Conservation (phyloP, 2,113 vertebrate species). For the Polyodon spathula region DNA sequence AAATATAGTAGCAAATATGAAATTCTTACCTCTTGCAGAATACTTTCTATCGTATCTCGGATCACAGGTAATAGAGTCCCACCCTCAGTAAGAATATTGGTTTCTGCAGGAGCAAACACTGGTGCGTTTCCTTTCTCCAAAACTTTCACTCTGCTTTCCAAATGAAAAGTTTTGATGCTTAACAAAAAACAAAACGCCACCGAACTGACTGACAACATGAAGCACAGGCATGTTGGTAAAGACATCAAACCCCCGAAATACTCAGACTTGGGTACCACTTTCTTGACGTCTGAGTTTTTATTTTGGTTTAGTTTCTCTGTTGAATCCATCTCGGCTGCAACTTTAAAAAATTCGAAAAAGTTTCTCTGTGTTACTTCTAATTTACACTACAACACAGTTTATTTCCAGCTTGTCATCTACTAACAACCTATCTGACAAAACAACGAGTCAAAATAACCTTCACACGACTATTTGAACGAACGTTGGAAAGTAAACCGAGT, state of each 20-base stretch:
- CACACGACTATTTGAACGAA: too few species aligned
- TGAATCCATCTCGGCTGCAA: slow-evolving; percentile 41
- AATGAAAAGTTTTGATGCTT: slow-evolving; percentile 65
- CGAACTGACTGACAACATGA: slow-evolving; percentile 64
- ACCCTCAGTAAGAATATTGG: slow-evolving; percentile 38
- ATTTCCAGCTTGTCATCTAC: too few species aligned
- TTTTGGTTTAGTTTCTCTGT: slow-evolving; percentile 26
- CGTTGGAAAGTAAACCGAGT: too few species aligned
- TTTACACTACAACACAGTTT: too few species aligned
- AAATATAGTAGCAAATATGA: too few species aligned
- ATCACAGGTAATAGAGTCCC: slow-evolving; percentile 56
- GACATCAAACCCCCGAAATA: slow-evolving; percentile 39
- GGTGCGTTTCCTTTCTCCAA: slow-evolving; percentile 58
- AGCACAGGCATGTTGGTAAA: slow-evolving; percentile 48
- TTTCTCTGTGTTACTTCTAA: too few species aligned
- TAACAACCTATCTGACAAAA: too few species aligned
- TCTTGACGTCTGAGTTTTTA: slow-evolving; percentile 31
- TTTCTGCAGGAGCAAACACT: slow-evolving; percentile 28
- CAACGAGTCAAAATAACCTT: too few species aligned
- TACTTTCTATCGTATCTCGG: slow-evolving; percentile 57
- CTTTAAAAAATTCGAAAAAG: slow-evolving; percentile 6
- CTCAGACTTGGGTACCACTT: slow-evolving; percentile 32
- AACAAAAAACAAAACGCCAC: slow-evolving; percentile 71
- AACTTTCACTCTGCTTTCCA: slow-evolving; percentile 66
- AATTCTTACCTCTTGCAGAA: slow-evolving; percentile 71